Base-by-base conservation (phyloP, 2,888 invertebrate species). In the Drosophila heteroneura region DNA sequence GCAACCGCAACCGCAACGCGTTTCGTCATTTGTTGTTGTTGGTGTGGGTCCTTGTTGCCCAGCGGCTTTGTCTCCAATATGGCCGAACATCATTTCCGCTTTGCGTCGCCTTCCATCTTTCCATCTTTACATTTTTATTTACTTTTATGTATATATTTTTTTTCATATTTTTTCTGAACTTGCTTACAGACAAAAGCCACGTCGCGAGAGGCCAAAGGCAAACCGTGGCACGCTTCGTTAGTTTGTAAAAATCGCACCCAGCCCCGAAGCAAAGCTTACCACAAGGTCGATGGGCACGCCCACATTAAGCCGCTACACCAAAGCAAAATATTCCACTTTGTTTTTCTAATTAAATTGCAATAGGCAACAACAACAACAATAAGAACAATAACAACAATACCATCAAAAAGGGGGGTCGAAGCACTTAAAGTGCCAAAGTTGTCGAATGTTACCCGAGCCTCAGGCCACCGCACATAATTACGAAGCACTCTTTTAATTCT, bases 291-390 rank as follows among this genome's bases (percentile, higher is more conserved):
- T 53, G 63, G 72, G 47, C 68, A 62, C 52, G 59, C 62, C 61
- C 64, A 60, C 49, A 69, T 61, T 68, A 60, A 60, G 69, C 49
- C 65, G 65, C 65, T 35, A 33, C 35, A 54, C 60, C 22, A 54
- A 73, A 76, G 71, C 69, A 71, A 72, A 86, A 82, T 71, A 65
- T 70, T 84, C 66, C 75, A 87, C 82, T 85, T 85, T 84, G 77
- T 82, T 82, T 82, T 84, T 75, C 82, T 88, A 87, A 87, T 87
- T 89, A 87, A 89, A 87, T 87, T 85, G 90, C 88, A 89, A 74
- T 84, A 77, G 73, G 64, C 71, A 81, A 53, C 53, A 60, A 41
- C 57, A 70, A 28, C 28, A 62, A 58, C 51, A 60, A 33, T 41
- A 30, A 35, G 56, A 59, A 37, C 6, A 37, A 3, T 30, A 52